phyloP scores from a whole-genome alignment of 2,888 invertebrate species.

The Scaeva pyrastri region DNA sequence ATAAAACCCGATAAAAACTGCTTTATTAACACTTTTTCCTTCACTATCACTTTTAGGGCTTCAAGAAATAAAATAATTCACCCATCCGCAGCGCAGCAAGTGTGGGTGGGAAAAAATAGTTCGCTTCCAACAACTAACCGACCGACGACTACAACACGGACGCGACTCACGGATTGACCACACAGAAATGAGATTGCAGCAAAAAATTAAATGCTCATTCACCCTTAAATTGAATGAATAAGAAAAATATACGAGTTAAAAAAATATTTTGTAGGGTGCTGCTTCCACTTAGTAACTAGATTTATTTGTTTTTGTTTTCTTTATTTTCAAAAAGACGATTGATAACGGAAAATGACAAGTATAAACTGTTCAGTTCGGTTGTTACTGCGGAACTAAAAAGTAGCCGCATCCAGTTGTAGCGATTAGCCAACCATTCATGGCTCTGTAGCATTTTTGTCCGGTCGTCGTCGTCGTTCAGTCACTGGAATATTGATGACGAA shows the following conservation, averaged over 20 bases:
- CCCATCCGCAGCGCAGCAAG: background rate
- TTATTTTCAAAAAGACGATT: background rate
- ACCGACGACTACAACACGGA: too few relatives aligned
- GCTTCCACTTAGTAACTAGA: constrained; percentile 69
- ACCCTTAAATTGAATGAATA: constrained; percentile 36
- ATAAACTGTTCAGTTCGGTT: constrained; percentile 49
- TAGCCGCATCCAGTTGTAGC: constrained; percentile 50
- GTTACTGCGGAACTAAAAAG: constrained; percentile 74
- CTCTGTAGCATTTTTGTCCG: background rate
- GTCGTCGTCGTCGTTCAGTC: background rate
- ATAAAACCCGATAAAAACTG: background rate
- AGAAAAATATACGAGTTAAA: background rate
- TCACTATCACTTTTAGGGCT: constrained; percentile 61
- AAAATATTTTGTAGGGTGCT: constrained; percentile 11
- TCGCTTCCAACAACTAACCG: background rate
- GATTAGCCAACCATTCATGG: constrained; percentile 49
- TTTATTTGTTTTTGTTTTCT: constrained; percentile 23
- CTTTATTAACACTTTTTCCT: constrained; percentile 23
- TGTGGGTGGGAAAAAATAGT: constrained; percentile 8
- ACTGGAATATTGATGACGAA: constrained; percentile 71
- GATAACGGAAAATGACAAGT: constrained; percentile 32
- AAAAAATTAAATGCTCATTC: constrained; percentile 35
- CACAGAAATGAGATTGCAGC: constrained; percentile 21
- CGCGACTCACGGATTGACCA: constrained; percentile 22
- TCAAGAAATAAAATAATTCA: constrained; percentile 34